Evolutionary conservation across 2,888 invertebrate species (phyloP).

Genomic region (Patella caerulea): DNA sequence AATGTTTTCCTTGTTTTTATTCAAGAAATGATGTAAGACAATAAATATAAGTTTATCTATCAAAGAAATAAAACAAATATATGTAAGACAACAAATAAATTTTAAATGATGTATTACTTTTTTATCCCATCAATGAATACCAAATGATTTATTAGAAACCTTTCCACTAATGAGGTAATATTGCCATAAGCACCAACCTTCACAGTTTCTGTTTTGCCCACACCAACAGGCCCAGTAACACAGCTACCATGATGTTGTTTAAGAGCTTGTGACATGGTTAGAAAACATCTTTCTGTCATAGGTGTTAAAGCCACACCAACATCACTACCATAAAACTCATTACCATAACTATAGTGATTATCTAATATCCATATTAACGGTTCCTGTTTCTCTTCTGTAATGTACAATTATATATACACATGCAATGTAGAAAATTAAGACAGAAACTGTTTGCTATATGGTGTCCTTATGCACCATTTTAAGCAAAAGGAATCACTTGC

Average conservation of each 20-base stretch:
- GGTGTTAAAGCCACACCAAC: constrained; percentile 65
- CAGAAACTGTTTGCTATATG: too few relatives aligned
- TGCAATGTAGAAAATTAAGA: too few relatives aligned
- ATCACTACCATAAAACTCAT: constrained; percentile 70
- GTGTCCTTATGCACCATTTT: too few relatives aligned
- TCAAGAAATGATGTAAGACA: not conserved
- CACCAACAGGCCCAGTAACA: constrained; percentile 64
- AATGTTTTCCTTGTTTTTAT: too few relatives aligned
- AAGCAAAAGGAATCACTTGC: too few relatives aligned
- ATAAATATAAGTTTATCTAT: too few relatives aligned
- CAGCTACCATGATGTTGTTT: constrained; percentile 59
- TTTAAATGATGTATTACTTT: not conserved
- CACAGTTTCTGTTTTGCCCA: constrained; percentile 70
- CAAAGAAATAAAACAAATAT: not conserved
- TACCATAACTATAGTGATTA: constrained; percentile 64
- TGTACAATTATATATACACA: too few relatives aligned
- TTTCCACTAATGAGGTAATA: too few relatives aligned
- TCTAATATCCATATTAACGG: constrained; percentile 68
- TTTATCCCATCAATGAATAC: not conserved
- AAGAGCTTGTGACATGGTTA: constrained; percentile 69
- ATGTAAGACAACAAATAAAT: not conserved
- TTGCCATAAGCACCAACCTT: constrained; percentile 49
- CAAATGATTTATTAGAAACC: too few relatives aligned
- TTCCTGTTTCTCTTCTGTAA: constrained; percentile 57
- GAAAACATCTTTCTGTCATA: constrained; percentile 68